phyloP scores from a whole-genome alignment of 2,888 invertebrate genomes.

The Stomorhina lunata region DNA sequence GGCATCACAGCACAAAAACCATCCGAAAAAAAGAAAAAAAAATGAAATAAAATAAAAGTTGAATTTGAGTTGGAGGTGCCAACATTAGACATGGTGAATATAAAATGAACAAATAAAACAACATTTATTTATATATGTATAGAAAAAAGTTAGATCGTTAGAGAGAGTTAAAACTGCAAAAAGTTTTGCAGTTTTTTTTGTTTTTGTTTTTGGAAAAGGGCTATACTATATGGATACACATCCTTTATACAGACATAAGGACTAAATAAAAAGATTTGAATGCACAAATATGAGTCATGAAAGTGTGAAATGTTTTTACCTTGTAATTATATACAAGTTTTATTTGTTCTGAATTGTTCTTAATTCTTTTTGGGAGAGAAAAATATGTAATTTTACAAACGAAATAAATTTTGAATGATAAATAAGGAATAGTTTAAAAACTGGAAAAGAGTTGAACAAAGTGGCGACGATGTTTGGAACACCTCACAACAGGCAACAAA shows the following conservation, averaged over 20 bases:
- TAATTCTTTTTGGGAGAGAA: neutral
- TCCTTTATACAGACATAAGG: neutral
- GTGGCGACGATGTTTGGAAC: no score
- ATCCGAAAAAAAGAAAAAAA: constrained; percentile 19
- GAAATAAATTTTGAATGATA: constrained; percentile 10
- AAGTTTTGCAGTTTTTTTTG: constrained; percentile 9
- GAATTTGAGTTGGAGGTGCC: constrained; percentile 57
- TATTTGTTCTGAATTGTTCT: constrained; percentile 11
- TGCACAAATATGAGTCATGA: constrained; percentile 33
- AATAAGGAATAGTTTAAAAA: neutral
- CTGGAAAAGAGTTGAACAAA: no score
- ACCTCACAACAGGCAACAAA: no score
- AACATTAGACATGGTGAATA: constrained; percentile 60
- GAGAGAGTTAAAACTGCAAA: constrained; percentile 58
- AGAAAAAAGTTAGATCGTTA: constrained; percentile 62
- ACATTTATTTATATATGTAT: constrained; percentile 5
- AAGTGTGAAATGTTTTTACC: constrained; percentile 55
- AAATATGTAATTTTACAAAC: neutral
- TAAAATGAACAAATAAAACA: constrained; percentile 55
- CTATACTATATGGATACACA: neutral
- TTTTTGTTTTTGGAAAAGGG: neutral
- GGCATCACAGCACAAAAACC: constrained; percentile 45
- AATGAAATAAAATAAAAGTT: constrained; percentile 45
- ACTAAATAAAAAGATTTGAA: constrained; percentile 28
- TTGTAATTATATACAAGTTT: constrained; percentile 51